phyloP scores from a whole-genome alignment of 2,113 vertebrate species.

The Megaceryle torquata region DNA sequence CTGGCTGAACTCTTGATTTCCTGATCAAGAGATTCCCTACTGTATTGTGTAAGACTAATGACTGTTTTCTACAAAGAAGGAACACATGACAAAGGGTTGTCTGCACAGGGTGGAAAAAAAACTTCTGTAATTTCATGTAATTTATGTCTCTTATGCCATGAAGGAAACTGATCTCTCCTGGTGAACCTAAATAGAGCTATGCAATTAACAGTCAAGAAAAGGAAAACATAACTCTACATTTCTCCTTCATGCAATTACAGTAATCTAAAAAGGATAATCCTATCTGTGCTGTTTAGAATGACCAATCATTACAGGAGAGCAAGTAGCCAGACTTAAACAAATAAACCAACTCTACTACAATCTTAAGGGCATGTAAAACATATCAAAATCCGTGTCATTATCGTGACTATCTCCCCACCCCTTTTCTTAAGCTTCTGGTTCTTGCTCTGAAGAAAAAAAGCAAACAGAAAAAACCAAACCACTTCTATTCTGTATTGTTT shows the following conservation, averaged over 20 bases:
- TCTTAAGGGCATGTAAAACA: background rate
- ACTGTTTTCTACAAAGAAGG: background rate
- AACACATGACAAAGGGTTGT: background rate
- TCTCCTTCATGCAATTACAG: slow-evolving; percentile 6
- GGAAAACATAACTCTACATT: background rate
- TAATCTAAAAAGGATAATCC: background rate
- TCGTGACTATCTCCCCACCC: background rate
- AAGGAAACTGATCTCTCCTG: slow-evolving; percentile 20
- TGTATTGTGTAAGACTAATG: background rate
- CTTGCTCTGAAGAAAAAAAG: background rate
- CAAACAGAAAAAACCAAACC: too few species aligned
- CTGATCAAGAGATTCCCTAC: background rate
- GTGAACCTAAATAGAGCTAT: background rate
- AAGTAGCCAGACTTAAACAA: slow-evolving; percentile 4
- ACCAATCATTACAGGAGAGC: background rate
- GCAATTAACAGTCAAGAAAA: slow-evolving; percentile 24
- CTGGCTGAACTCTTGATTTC: background rate
- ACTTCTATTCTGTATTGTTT: background rate
- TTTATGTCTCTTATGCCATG: background rate
- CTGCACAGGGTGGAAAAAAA: background rate
- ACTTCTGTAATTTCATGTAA: background rate
- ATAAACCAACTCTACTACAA: background rate
- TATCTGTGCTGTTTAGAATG: background rate
- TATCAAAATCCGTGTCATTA: background rate
- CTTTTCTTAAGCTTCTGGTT: background rate